A percentile compares a stretch with the other conserved stretches of the same genome.
phyloP scores from a whole-genome alignment of 2,113 vertebrate species.

The Zingel zingel region DNA sequence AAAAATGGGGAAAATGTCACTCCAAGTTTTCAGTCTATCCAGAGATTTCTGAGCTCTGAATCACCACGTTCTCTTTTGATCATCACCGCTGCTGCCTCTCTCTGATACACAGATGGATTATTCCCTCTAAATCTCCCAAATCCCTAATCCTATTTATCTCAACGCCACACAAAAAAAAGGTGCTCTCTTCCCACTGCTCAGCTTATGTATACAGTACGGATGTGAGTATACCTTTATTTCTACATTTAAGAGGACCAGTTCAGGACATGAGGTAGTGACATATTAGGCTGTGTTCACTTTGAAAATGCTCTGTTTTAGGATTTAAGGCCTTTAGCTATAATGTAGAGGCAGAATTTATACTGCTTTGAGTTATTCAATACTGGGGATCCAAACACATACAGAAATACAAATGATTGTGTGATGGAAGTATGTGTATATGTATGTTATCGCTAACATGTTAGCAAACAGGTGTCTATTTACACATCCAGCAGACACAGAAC shows the following conservation, averaged over 20 bases:
- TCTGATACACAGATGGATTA: constrained; percentile 81
- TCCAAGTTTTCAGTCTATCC: constrained; percentile 60
- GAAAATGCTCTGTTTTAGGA: constrained; percentile 24
- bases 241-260: constrained; percentile 45
- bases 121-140: constrained; percentile 82
- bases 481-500: not conserved
- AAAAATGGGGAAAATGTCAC: constrained; percentile 64
- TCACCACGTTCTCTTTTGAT: constrained; percentile 78
- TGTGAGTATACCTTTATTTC: constrained; percentile 53
- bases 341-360: not conserved
- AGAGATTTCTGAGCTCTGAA: constrained; percentile 71
- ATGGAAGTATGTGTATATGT: not conserved
- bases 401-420: not conserved
- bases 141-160: constrained; percentile 85
- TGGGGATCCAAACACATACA: not conserved
- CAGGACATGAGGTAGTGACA: constrained; percentile 1
- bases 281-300: constrained; percentile 28
- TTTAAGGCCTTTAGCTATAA: constrained; percentile 4
- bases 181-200: constrained; percentile 75
- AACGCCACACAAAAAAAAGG: constrained; percentile 75
- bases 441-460: not conserved
- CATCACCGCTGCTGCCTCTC: constrained; percentile 71
- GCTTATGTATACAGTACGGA: constrained; percentile 67
- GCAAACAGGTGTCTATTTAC: not conserved
- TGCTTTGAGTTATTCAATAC: not conserved